Evolutionary conservation across 2,797 vertebrate species (phyloP).

Genomic region (Sparus aurata): DNA sequence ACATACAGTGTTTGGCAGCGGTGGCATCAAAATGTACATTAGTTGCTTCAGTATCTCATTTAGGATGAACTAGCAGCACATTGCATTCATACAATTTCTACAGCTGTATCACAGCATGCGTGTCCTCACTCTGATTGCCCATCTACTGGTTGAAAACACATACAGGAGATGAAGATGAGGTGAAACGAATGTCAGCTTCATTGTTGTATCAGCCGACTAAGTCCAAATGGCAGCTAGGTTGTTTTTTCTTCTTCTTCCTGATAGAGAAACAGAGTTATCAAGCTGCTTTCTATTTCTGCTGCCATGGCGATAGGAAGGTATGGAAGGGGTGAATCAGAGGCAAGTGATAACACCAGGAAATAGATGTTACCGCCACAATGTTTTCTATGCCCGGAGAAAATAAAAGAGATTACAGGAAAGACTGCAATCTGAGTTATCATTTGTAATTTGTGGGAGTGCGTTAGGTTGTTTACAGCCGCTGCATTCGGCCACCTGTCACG

Average conservation of each 20-base stretch:
- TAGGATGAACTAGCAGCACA: conserved; percentile 3
- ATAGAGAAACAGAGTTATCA: conserved; percentile 80
- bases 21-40: background rate
- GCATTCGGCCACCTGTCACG: background rate
- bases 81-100: conserved; percentile 25
- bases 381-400: conserved; percentile 13
- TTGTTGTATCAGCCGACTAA: conserved; percentile 66
- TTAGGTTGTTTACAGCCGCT: conserved; percentile 7
- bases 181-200: conserved; percentile 67
- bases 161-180: conserved; percentile 42
- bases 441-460: conserved; percentile 16
- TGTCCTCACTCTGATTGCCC: conserved; percentile 42
- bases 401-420: conserved; percentile 14
- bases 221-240: conserved; percentile 74
- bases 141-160: conserved; percentile 31
- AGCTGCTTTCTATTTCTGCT: conserved; percentile 71
- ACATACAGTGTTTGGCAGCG: background rate
- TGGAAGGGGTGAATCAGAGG: conserved; percentile 58
- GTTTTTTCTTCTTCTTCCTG: conserved; percentile 21
- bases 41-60: background rate
- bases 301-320: conserved; percentile 74
- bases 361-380: conserved; percentile 58
- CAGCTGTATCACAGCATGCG: conserved; percentile 31
- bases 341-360: conserved; percentile 64
- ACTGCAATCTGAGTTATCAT: background rate